Evolutionary conservation across 2,113 vertebrate species (phyloP).

Genomic region (Dromaius novaehollandiae): DNA sequence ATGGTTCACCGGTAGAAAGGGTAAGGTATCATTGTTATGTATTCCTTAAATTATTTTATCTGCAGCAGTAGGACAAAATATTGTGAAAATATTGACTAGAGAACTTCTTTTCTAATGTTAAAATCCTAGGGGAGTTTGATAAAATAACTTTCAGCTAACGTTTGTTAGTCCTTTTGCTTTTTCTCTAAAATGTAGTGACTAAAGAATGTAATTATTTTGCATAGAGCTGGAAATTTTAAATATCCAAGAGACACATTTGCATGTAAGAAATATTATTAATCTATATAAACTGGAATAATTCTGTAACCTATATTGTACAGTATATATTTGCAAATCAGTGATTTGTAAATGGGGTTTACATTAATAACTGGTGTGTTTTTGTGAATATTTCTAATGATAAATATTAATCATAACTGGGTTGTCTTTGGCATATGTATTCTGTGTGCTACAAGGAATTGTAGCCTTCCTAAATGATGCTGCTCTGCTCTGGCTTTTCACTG

Average conservation of each 20-base stretch:
- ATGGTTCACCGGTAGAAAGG: conserved; percentile 98
- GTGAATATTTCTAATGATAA: neutral
- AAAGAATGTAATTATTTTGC: conserved; percentile 25
- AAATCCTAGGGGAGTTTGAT: neutral
- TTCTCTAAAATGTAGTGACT: conserved; percentile 7
- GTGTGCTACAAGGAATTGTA: conserved; percentile 7
- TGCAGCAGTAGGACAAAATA: neutral
- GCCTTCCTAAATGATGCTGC: conserved; percentile 43
- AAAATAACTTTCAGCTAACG: conserved; percentile 35
- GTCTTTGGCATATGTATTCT: conserved; percentile 19
- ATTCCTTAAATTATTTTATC: conserved; percentile 29
- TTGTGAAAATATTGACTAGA: neutral
- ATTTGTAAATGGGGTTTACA: neutral
- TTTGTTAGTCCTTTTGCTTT: conserved; percentile 39
- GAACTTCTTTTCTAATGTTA: neutral
- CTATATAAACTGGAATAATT: neutral
- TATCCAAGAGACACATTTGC: neutral
- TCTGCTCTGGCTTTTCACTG: conserved; percentile 48
- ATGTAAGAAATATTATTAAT: neutral
- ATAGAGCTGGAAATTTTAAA: conserved; percentile 1
- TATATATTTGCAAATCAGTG: neutral
- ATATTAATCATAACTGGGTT: conserved; percentile 12
- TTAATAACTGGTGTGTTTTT: neutral
- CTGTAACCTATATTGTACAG: neutral
- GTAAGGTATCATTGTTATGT: conserved; percentile 85